Percentiles rank a stretch among this genome's conserved stretches.
Evolutionary conservation across 2,888 invertebrate species (phyloP).

Genomic region (Callyntrura sp.): DNA sequence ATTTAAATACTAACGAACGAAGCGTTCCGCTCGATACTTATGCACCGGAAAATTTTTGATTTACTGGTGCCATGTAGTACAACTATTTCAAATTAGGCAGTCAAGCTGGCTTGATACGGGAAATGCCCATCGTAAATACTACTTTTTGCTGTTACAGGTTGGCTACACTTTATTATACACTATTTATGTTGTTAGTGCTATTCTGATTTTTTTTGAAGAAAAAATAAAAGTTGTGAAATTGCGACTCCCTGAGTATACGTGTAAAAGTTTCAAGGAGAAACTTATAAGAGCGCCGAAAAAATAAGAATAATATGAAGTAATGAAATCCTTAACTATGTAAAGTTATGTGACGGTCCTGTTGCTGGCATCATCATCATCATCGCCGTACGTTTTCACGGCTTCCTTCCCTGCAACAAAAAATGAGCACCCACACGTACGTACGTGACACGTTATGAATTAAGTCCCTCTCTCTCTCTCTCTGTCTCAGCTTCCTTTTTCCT

Average conservation of each 20-base stretch:
- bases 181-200: neutral
- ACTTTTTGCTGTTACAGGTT: slow-evolving; percentile 9
- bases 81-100: neutral
- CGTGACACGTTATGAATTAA: slow-evolving; percentile 46
- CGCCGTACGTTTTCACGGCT: neutral
- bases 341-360: neutral
- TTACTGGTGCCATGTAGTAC: slow-evolving; percentile 29
- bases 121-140: slow-evolving; percentile 8
- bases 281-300: neutral
- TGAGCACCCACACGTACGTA: slow-evolving; percentile 39
- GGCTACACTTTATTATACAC: neutral
- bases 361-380: neutral
- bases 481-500: neutral
- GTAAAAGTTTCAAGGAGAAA: slow-evolving; percentile 12
- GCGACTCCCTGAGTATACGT: neutral
- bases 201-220: slow-evolving; percentile 1
- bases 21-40: slow-evolving; percentile 55
- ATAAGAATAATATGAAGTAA: slow-evolving; percentile 1
- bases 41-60: slow-evolving; percentile 73
- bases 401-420: slow-evolving; percentile 34
- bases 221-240: slow-evolving; percentile 34
- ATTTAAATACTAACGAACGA: slow-evolving; percentile 1
- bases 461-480: neutral
- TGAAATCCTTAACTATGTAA: no score
- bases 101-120: neutral